phyloP scores from a whole-genome alignment of 2,888 invertebrate genomes.

The Archips crataeganus region DNA sequence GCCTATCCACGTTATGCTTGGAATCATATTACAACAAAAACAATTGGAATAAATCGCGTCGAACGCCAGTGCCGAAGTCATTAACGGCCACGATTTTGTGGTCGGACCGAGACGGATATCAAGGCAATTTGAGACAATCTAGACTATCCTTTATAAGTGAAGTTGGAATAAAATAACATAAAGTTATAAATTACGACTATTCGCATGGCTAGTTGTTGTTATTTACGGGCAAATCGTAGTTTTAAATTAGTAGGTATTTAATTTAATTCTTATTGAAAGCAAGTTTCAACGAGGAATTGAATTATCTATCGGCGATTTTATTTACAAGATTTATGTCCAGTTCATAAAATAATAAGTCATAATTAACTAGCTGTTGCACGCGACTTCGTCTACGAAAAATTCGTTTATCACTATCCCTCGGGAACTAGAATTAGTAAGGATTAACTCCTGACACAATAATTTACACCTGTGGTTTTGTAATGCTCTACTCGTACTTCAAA shows the following conservation, averaged over 20 bases:
- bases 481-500: too few relatives aligned
- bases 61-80: conserved; percentile 37
- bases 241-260: background rate
- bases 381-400: too few relatives aligned
- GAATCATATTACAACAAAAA: conserved; percentile 23
- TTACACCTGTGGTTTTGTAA: too few relatives aligned
- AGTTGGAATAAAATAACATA: conserved; percentile 7
- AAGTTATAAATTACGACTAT: conserved; percentile 15
- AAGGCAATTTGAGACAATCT: conserved; percentile 62
- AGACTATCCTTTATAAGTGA: conserved; percentile 18
- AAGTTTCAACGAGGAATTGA: too few relatives aligned
- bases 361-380: too few relatives aligned
- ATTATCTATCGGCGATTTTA: too few relatives aligned
- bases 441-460: too few relatives aligned
- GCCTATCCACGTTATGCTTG: conserved; percentile 11
- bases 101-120: conserved; percentile 63
- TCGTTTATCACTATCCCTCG: too few relatives aligned
- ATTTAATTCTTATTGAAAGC: too few relatives aligned
- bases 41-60: conserved; percentile 31
- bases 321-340: too few relatives aligned
- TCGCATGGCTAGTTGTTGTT: background rate
- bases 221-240: background rate
- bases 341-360: too few relatives aligned
- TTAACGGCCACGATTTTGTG: conserved; percentile 55
- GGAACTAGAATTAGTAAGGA: too few relatives aligned